Evolutionary conservation across 2,888 invertebrate genomes (phyloP).

Genomic region (Uropetala carovei): DNA sequence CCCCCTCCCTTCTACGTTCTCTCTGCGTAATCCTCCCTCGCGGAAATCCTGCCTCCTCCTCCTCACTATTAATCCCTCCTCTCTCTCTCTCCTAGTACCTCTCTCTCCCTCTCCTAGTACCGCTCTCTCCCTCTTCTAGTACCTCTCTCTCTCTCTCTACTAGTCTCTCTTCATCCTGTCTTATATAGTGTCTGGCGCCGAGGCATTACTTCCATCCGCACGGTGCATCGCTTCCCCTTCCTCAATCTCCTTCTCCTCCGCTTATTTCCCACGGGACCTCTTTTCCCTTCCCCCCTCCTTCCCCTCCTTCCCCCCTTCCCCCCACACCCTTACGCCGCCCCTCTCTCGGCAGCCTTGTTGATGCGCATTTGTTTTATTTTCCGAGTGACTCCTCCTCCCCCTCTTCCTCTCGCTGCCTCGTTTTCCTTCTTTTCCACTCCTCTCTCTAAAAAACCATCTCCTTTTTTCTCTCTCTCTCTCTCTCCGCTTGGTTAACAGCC

Average conservation of each 20-base stretch:
- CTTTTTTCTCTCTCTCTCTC: too few species aligned
- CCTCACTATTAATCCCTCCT: too few species aligned
- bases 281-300: too few species aligned
- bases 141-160: not conserved
- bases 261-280: too few species aligned
- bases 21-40: conserved; percentile 9
- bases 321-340: not conserved
- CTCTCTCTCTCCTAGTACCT: not conserved
- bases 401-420: not conserved
- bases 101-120: not conserved
- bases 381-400: too few species aligned
- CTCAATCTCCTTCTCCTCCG: too few species aligned
- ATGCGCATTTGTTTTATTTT: conserved; percentile 59
- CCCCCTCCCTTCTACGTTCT: not conserved
- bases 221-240: not conserved
- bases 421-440: not conserved
- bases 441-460: conserved; percentile 10
- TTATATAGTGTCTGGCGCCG: not conserved
- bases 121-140: not conserved
- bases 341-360: conserved; percentile 31
- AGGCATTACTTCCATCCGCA: conserved; percentile 10
- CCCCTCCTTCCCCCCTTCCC: conserved; percentile 48
- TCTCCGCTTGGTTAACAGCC: too few species aligned
- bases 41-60: too few species aligned
- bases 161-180: too few species aligned